A percentile compares a stretch with the other conserved stretches of the same genome.
phyloP scores from a whole-genome alignment of 1,140 invertebrate species.

The Drosophila tropicalis region DNA sequence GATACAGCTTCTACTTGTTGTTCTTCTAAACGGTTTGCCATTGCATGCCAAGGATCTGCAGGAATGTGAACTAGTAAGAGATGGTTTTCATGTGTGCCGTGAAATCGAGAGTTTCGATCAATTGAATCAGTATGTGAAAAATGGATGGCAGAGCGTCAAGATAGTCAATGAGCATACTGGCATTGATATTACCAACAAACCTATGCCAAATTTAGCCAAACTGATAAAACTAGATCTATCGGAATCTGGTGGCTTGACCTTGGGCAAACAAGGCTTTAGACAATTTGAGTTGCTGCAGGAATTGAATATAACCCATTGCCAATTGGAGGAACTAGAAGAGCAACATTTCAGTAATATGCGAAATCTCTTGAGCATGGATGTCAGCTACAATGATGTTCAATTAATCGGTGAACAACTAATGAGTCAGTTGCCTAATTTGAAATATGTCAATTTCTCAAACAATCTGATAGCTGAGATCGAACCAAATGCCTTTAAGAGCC shows the following conservation, averaged over 20 bases:
- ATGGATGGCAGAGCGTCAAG: slow-evolving; percentile 44
- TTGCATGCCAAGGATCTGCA: slow-evolving; percentile 47
- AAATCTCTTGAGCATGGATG: slow-evolving; percentile 52
- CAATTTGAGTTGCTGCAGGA: slow-evolving; percentile 41
- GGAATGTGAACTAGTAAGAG: slow-evolving; percentile 52
- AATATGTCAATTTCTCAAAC: slow-evolving; percentile 69
- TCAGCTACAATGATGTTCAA: slow-evolving; percentile 60
- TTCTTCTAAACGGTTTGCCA: background rate
- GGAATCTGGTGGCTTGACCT: slow-evolving; percentile 41
- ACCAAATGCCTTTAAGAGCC: slow-evolving; percentile 40
- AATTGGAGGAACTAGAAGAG: slow-evolving; percentile 45
- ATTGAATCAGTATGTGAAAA: slow-evolving; percentile 35
- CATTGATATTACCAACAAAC: slow-evolving; percentile 31
- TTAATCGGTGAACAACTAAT: slow-evolving; percentile 31
- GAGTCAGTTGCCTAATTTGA: slow-evolving; percentile 44
- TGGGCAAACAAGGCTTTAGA: slow-evolving; percentile 42
- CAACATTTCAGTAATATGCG: slow-evolving; percentile 44
- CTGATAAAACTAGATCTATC: slow-evolving; percentile 51
- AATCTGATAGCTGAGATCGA: slow-evolving; percentile 59
- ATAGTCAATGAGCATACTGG: slow-evolving; percentile 48
- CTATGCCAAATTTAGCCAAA: slow-evolving; percentile 21
- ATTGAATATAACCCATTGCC: slow-evolving; percentile 59
- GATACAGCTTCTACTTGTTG: slow-evolving; percentile 29
- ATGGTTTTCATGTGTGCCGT: slow-evolving; percentile 38
- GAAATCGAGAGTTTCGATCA: slow-evolving; percentile 62